phyloP scores from a whole-genome alignment of 2,888 invertebrate species.

The Prosopocoilus inquinatus region DNA sequence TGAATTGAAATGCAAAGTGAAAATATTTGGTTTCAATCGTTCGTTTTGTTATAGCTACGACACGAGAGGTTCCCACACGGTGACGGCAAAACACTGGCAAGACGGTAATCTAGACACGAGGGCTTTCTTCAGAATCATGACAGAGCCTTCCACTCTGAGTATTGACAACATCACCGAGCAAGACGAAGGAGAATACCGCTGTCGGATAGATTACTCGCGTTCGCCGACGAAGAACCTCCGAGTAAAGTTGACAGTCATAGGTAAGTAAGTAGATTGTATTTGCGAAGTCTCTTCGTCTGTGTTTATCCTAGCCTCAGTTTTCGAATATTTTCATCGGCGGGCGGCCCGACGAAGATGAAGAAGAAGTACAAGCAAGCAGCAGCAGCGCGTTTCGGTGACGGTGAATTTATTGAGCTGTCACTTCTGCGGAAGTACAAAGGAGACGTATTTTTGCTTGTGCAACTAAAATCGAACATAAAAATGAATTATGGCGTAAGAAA shows the following conservation, averaged over 20 bases:
- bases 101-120: slow-evolving; percentile 65
- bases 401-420: no score
- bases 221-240: slow-evolving; percentile 77
- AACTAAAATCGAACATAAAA: no score
- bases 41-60: slow-evolving; percentile 63
- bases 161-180: slow-evolving; percentile 62
- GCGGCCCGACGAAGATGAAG: no score
- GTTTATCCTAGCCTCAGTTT: neutral
- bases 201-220: slow-evolving; percentile 76
- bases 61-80: slow-evolving; percentile 58
- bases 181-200: slow-evolving; percentile 77
- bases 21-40: neutral
- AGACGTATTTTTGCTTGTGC: no score
- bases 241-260: slow-evolving; percentile 71
- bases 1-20: neutral
- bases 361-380: no score
- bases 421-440: no score
- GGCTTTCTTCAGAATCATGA: slow-evolving; percentile 66
- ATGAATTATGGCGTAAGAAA: no score
- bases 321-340: no score
- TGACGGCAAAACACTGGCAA: slow-evolving; percentile 68
- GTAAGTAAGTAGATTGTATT: slow-evolving; percentile 53
- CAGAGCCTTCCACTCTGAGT: slow-evolving; percentile 67
- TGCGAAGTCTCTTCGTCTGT: neutral
- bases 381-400: no score